These are phyloP conservation scores for Chinchilla lanigera DNA, from an alignment of 2,113 vertebrate genomes.

Conservation along the genomic window DNA sequence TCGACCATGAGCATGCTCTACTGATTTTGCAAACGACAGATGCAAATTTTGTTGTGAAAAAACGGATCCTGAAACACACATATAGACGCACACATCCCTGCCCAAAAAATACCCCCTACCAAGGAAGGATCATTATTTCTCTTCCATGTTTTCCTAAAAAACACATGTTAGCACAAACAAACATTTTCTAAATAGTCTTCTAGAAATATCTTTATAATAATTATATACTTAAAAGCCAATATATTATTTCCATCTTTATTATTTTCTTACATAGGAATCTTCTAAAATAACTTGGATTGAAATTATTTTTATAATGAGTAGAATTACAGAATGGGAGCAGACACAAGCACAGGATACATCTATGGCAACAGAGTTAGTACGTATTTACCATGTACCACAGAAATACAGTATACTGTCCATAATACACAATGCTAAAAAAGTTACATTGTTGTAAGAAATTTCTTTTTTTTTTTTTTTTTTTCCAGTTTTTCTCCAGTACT, in stretches of 20 bases:
- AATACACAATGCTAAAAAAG: slow-evolving; percentile 40
- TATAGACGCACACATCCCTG: neutral
- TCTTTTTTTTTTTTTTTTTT: too few relatives aligned
- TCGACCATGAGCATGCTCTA: neutral
- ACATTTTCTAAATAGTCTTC: slow-evolving; percentile 34
- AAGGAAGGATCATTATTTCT: slow-evolving; percentile 29
- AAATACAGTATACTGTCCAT: slow-evolving; percentile 51
- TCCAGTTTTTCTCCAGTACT: too few relatives aligned
- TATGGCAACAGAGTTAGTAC: neutral
- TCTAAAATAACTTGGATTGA: slow-evolving; percentile 38
- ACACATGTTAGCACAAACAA: neutral
- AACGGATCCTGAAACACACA: slow-evolving; percentile 15
- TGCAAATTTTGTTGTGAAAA: neutral
- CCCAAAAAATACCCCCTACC: neutral
- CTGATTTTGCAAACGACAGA: neutral
- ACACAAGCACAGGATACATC: slow-evolving; percentile 43
- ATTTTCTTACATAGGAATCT: slow-evolving; percentile 5
- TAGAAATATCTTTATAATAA: slow-evolving; percentile 15
- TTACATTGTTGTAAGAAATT: slow-evolving; percentile 21
- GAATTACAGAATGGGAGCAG: slow-evolving; percentile 42
- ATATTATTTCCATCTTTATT: slow-evolving; percentile 50
- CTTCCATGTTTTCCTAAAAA: neutral
- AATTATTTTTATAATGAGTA: slow-evolving; percentile 39
- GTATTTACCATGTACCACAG: neutral
- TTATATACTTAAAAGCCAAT: slow-evolving; percentile 34